phyloP scores from a whole-genome alignment of 2,888 invertebrate species.

The Cerastoderma edule region DNA sequence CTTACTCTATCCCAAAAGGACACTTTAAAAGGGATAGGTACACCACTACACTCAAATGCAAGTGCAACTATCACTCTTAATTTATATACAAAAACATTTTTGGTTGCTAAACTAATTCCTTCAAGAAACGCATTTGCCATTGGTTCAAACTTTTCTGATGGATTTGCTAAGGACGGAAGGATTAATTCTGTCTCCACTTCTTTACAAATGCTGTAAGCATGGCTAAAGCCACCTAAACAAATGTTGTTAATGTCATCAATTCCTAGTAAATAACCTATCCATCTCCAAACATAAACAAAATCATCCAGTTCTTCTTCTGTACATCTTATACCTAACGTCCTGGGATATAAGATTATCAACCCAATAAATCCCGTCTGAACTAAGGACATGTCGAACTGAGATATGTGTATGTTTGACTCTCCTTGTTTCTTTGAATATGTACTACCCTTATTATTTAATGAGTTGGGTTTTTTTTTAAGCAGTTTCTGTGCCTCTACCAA shows the following conservation, averaged over 20 bases:
- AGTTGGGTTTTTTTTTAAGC: too few species aligned
- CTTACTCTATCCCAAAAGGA: background rate
- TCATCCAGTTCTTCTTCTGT: slow-evolving; percentile 89
- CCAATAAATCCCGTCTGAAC: slow-evolving; percentile 96
- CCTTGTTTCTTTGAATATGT: background rate
- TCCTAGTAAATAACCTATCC: slow-evolving; percentile 92
- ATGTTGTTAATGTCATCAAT: slow-evolving; percentile 87
- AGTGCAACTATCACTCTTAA: slow-evolving; percentile 17
- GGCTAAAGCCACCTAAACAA: slow-evolving; percentile 66
- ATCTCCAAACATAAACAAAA: slow-evolving; percentile 93
- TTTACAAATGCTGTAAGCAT: slow-evolving; percentile 69
- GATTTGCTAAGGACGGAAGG: slow-evolving; percentile 66
- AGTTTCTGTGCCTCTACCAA: too few species aligned
- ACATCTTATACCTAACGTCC: slow-evolving; percentile 88
- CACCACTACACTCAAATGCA: background rate
- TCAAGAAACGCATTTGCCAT: slow-evolving; percentile 76
- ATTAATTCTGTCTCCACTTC: slow-evolving; percentile 73
- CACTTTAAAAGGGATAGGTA: background rate
- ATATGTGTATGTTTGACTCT: slow-evolving; percentile 85
- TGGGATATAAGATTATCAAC: slow-evolving; percentile 87
- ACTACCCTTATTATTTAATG: too few species aligned
- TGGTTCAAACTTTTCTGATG: slow-evolving; percentile 68
- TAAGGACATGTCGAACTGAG: slow-evolving; percentile 93
- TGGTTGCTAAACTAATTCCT: slow-evolving; percentile 60
- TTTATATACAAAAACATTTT: background rate